These are phyloP conservation scores for Anthoscopus minutus DNA, from an alignment of 2,113 vertebrate genomes.

Conservation along the genomic window DNA sequence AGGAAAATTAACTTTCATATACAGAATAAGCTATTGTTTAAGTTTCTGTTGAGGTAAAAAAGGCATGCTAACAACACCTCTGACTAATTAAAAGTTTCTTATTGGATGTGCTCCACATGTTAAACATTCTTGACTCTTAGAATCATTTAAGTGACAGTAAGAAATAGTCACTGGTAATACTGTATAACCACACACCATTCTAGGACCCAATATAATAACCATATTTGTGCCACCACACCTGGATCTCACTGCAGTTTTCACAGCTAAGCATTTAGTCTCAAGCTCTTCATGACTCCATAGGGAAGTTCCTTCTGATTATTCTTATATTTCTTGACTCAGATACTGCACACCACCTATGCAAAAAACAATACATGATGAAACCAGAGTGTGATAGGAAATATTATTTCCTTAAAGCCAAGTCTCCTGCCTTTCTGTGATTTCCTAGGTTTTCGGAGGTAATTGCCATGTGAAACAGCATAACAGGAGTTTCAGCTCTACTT, in stretches of 20 bases:
- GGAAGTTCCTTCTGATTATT: neutral
- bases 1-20: neutral
- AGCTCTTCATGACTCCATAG: neutral
- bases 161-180: neutral
- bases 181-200: neutral
- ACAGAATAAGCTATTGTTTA: neutral
- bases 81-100: neutral
- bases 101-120: neutral
- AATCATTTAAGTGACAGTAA: neutral
- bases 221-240: neutral
- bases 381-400: neutral
- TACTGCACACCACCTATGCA: neutral
- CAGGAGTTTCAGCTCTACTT: neutral
- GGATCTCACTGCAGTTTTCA: neutral
- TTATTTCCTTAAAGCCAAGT: neutral
- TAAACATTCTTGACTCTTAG: neutral
- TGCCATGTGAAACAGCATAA: neutral
- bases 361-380: neutral
- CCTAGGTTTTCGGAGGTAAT: neutral
- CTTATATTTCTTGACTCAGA: neutral
- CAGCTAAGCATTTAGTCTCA: neutral
- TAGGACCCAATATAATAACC: neutral
- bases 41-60: neutral
- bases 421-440: neutral
- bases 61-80: neutral